Evolutionary conservation across 2,113 vertebrate genomes (phyloP).

Genomic region (Microtus oregoni): DNA sequence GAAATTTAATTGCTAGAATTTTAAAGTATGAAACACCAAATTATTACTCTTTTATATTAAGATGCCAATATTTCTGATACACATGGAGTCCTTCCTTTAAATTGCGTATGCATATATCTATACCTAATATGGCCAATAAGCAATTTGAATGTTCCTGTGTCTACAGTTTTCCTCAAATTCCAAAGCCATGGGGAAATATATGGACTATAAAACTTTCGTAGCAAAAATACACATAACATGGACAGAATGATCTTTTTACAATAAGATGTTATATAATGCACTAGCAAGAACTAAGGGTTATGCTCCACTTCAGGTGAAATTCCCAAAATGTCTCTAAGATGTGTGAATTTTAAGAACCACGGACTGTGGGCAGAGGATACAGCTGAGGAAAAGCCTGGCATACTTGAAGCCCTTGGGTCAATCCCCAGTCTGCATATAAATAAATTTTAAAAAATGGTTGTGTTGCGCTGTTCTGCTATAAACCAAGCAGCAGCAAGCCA

Average conservation of each 20-base stretch:
- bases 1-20: neutral
- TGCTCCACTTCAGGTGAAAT: neutral
- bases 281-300: neutral
- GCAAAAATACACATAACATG: neutral
- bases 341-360: neutral
- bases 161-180: constrained; percentile 6
- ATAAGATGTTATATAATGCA: neutral
- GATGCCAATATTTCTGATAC: constrained; percentile 25
- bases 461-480: neutral
- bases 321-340: neutral
- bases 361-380: neutral
- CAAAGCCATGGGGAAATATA: neutral
- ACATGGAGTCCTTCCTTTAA: neutral
- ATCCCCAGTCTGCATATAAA: neutral
- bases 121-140: neutral
- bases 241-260: neutral
- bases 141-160: neutral
- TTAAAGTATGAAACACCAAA: neutral
- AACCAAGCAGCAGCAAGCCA: neutral
- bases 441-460: neutral
- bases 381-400: neutral
- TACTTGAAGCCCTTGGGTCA: neutral
- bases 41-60: neutral
- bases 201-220: neutral
- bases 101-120: neutral